These are phyloP conservation scores for Manis javanica DNA, from an alignment of 2,797 vertebrate species.

Conservation along the genomic window DNA sequence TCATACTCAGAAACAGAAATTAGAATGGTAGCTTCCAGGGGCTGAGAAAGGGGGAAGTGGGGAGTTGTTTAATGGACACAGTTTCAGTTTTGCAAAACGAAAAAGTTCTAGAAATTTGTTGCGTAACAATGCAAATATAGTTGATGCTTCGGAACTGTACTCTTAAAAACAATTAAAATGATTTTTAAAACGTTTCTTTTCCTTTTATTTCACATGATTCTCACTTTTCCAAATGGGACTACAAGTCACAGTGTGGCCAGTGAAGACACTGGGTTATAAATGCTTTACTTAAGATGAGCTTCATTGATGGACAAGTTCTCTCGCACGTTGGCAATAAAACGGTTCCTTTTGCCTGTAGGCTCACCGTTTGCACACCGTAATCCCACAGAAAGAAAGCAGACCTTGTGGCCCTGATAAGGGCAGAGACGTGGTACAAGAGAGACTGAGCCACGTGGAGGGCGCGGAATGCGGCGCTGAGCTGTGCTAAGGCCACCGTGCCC, in stretches of 20 bases:
- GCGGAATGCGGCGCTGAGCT: not conserved
- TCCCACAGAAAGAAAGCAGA: not conserved
- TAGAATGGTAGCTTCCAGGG: not conserved
- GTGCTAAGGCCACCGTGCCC: too few relatives aligned
- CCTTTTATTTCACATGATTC: not conserved
- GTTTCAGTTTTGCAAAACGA: not conserved
- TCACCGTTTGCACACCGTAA: not conserved
- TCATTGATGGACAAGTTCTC: not conserved
- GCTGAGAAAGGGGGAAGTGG: too few relatives aligned
- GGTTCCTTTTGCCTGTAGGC: not conserved
- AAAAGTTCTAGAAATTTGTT: not conserved
- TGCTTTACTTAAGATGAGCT: not conserved
- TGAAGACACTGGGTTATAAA: not conserved
- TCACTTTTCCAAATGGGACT: not conserved
- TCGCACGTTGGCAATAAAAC: not conserved
- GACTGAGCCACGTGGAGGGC: not conserved
- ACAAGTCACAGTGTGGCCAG: not conserved
- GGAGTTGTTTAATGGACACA: not conserved
- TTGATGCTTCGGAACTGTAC: not conserved
- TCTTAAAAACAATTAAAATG: not conserved
- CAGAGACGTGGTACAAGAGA: not conserved
- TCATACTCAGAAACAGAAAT: not conserved
- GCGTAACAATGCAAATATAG: not conserved
- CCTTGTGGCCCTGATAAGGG: not conserved
- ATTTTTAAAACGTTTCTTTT: not conserved